Evolutionary conservation across 2,888 invertebrate genomes (phyloP).

Genomic region (Drosophila rubida): DNA sequence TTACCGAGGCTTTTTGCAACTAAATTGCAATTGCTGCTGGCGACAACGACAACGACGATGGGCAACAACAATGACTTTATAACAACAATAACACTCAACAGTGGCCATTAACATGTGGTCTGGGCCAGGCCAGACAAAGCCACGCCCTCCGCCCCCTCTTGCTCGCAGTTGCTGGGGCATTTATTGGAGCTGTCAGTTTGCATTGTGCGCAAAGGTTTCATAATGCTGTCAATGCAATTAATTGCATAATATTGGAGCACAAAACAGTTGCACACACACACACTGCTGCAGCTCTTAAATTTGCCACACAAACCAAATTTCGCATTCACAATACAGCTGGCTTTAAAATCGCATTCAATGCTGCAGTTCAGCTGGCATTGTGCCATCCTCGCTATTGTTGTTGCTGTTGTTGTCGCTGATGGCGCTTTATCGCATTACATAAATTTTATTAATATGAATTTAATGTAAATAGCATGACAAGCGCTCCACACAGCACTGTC

Average conservation of each 20-base stretch:
- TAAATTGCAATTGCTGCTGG: conserved; percentile 72
- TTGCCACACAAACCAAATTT: conserved; percentile 46
- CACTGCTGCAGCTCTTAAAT: conserved; percentile 44
- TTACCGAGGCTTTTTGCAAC: conserved; percentile 64
- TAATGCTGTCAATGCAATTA: conserved; percentile 80
- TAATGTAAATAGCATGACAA: conserved; percentile 58
- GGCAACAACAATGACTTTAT: conserved; percentile 26
- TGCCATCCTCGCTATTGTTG: conserved; percentile 18
- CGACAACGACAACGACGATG: conserved; percentile 49
- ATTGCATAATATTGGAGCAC: conserved; percentile 68
- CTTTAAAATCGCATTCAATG: conserved; percentile 55
- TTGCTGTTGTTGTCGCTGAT: conserved; percentile 31
- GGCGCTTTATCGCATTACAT: conserved; percentile 53
- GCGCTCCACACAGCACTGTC: conserved; percentile 22
- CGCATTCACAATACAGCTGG: conserved; percentile 18
- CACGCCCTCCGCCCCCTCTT: conserved; percentile 22
- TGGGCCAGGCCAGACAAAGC: conserved; percentile 36
- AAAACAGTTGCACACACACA: conserved; percentile 11
- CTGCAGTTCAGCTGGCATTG: conserved; percentile 21
- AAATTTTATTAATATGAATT: conserved; percentile 59
- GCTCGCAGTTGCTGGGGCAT: conserved; percentile 49
- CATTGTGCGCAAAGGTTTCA: conserved; percentile 72
- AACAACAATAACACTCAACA: conserved; percentile 58
- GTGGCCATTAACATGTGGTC: conserved; percentile 62
- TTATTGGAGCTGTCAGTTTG: conserved; percentile 72